A percentile compares a stretch with the other conserved stretches of the same genome.
phyloP scores from a whole-genome alignment of 2,113 vertebrate genomes.

The Elanoides forficatus region DNA sequence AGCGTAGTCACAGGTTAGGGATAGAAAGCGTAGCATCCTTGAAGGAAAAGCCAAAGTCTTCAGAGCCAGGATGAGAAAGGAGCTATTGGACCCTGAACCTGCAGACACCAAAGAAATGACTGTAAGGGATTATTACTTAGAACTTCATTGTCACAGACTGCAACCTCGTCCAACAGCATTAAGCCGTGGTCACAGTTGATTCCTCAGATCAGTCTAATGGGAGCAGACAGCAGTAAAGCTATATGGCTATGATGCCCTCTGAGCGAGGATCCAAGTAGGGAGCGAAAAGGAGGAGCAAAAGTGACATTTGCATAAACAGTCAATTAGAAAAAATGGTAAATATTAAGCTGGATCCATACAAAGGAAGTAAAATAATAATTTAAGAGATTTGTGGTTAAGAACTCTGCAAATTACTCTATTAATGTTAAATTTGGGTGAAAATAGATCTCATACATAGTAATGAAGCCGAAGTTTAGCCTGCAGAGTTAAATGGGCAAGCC shows the following conservation, averaged over 20 bases:
- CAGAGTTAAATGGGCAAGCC: neutral
- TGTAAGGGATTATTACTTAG: neutral
- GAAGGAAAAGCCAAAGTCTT: neutral
- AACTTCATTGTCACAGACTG: neutral
- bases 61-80: neutral
- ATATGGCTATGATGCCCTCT: neutral
- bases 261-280: neutral
- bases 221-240: neutral
- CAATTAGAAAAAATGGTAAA: constrained; percentile 7
- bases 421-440: constrained; percentile 56
- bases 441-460: constrained; percentile 50
- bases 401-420: constrained; percentile 50
- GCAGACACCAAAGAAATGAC: neutral
- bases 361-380: constrained; percentile 32
- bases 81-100: neutral
- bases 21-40: neutral
- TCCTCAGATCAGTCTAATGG: neutral
- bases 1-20: neutral
- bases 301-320: neutral
- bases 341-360: neutral
- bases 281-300: neutral
- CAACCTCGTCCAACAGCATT: neutral
- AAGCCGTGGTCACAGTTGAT: neutral
- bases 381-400: constrained; percentile 20
- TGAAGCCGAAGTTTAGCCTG: constrained; percentile 44